Evolutionary conservation across 2,113 vertebrate species (phyloP), one percentile per base, ranked within the genome.

Genomic region (Carassius auratus): DNA sequence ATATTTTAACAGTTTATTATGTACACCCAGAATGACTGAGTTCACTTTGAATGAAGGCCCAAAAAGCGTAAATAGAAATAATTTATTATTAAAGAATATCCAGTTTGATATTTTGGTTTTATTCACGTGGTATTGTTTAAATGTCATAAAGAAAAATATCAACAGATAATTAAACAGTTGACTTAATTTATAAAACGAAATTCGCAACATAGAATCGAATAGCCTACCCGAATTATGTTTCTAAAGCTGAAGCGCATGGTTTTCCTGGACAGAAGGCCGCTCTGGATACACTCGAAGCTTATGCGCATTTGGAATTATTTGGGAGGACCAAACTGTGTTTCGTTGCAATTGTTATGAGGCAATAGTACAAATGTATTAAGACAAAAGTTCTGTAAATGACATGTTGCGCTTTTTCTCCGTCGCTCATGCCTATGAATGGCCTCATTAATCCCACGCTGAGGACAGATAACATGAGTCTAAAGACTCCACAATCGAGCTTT

Each of bases 401-500:
- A 14, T 85, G 88, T 80, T 75, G 88, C 79, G 85, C 85, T 86
- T 85, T 85, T 89, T 85, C 62, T 79, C 61, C 62, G 9, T 38
- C 23, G 13, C 83, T 82, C 88, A 87, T 89, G 84, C 23, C 21
- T 85, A 85, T 89, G 88, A 86, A 89, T 83, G 71, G 78, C 64
- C 59, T 48, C 86, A 83, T 85, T 87, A 87, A 85, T 38, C 61
- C 17, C 86, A 62, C 55, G 68, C 85, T 52, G 85, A 76, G 81
- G 81, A 83, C 81, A 73, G 81, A 83, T 83, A 83, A 83, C 81
- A 83, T 57, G 68, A 68, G 48, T 84, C 81, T 76, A 82, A 89
- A 84, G 84, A 87, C 91, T 92, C 86, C 92, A 89, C 92, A 92
- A 92, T 90, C 84, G 86, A 89, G 90, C 62, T 88, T 86, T 78